These are phyloP conservation scores for Rhodeus uyekii DNA, from an alignment of 2,797 vertebrate genomes.

Conservation along the genomic window DNA sequence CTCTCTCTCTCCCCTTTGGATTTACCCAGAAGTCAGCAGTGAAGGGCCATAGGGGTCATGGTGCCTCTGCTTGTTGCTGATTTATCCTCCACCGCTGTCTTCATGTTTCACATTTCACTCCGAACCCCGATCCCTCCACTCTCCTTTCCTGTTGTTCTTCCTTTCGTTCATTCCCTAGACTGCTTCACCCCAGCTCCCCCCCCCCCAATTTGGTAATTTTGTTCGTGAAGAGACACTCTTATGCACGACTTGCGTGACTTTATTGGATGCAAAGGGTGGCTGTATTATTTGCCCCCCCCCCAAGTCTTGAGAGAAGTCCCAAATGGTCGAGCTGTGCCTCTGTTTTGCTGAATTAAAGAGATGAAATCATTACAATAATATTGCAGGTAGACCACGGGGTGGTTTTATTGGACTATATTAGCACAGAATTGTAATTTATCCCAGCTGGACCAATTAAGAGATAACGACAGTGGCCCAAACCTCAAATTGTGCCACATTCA, in stretches of 20 bases:
- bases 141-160: constrained; percentile 83
- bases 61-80: constrained; percentile 65
- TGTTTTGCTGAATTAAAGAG: constrained; percentile 52
- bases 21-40: constrained; percentile 39
- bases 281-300: background rate
- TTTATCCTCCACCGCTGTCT: constrained; percentile 80
- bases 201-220: constrained; percentile 15
- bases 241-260: too few relatives aligned
- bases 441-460: constrained; percentile 60
- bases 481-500: constrained; percentile 16
- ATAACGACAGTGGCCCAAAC: constrained; percentile 45
- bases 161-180: constrained; percentile 76
- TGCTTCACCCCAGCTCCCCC: constrained; percentile 16
- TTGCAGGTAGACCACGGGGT: constrained; percentile 65
- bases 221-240: background rate
- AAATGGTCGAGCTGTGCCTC: constrained; percentile 37
- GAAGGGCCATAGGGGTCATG: constrained; percentile 20
- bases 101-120: constrained; percentile 77
- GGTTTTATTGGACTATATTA: constrained; percentile 68
- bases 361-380: constrained; percentile 73
- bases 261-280: constrained; percentile 1
- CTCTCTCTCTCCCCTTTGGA: constrained; percentile 61
- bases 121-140: constrained; percentile 67
- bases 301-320: background rate
- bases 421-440: constrained; percentile 64